Evolutionary conservation across 2,797 vertebrate genomes (phyloP).

Genomic region (Thamnophis elegans): DNA sequence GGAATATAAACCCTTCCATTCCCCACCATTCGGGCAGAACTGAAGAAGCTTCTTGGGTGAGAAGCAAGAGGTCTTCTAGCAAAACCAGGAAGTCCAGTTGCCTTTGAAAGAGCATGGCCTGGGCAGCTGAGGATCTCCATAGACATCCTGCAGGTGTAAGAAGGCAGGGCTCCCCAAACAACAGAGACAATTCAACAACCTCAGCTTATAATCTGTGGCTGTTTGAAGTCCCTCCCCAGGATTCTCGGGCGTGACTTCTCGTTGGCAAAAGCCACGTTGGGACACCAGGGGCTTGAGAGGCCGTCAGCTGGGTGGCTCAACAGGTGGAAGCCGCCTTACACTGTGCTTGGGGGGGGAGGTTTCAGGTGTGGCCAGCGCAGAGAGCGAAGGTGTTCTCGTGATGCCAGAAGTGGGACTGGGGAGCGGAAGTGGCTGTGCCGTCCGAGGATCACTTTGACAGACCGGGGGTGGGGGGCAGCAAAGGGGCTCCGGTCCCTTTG

Average conservation of each 20-base stretch:
- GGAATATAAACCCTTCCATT: not conserved
- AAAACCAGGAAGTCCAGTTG: not conserved
- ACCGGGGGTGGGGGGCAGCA: not conserved
- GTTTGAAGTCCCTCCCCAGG: not conserved
- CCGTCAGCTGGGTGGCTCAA: not conserved
- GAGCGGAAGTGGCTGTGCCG: not conserved
- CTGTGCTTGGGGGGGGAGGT: not conserved
- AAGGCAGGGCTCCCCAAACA: not conserved
- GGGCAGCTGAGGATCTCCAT: not conserved
- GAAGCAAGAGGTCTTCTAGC: not conserved
- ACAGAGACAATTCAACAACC: not conserved
- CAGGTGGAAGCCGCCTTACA: not conserved
- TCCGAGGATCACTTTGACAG: not conserved
- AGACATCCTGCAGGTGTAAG: not conserved
- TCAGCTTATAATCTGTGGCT: not conserved
- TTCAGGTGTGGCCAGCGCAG: not conserved
- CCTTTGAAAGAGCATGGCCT: not conserved
- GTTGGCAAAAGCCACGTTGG: not conserved
- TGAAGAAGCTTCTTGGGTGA: not conserved
- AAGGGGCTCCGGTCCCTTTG: not conserved
- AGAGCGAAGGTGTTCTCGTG: not conserved
- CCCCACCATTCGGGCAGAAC: not conserved
- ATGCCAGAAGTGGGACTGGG: too few species aligned
- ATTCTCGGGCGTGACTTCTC: not conserved
- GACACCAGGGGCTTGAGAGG: not conserved